phyloP scores from a whole-genome alignment of 2,797 vertebrate species.

The Sebastes minor region DNA sequence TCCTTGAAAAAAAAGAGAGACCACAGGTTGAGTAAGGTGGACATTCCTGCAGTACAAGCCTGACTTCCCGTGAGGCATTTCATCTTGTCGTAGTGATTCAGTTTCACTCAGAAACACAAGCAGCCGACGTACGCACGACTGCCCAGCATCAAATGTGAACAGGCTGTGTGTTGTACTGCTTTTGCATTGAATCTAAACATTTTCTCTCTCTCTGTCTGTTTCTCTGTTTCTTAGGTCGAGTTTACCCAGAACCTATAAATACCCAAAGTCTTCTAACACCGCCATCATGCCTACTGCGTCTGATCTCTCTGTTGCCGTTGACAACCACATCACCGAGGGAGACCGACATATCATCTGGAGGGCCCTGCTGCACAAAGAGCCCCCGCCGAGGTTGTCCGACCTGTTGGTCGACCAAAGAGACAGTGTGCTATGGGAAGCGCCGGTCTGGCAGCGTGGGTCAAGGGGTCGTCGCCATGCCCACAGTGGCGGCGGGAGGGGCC shows the following conservation, averaged over 20 bases:
- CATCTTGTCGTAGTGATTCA: slow-evolving; percentile 14
- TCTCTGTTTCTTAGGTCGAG: slow-evolving; percentile 52
- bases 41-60: slow-evolving; percentile 29
- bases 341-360: slow-evolving; percentile 60
- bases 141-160: not conserved
- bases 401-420: slow-evolving; percentile 18
- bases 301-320: slow-evolving; percentile 26
- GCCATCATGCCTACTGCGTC: slow-evolving; percentile 31
- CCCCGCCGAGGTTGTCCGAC: slow-evolving; percentile 31
- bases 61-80: slow-evolving; percentile 44
- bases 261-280: slow-evolving; percentile 27
- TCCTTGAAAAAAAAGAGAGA: not conserved
- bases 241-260: slow-evolving; percentile 49
- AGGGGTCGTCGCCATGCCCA: slow-evolving; percentile 75
- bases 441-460: slow-evolving; percentile 26
- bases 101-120: slow-evolving; percentile 43
- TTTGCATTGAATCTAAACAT: slow-evolving; percentile 4
- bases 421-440: not conserved
- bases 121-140: not conserved
- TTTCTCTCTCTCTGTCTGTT: slow-evolving; percentile 22
- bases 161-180: not conserved
- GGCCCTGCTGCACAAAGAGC: slow-evolving; percentile 57
- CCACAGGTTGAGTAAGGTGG: not conserved
- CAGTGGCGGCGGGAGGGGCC: slow-evolving; percentile 35
- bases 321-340: slow-evolving; percentile 46